Conservation (phyloP, 1,140 invertebrate species). For the Leptoteleia sp. region DNA sequence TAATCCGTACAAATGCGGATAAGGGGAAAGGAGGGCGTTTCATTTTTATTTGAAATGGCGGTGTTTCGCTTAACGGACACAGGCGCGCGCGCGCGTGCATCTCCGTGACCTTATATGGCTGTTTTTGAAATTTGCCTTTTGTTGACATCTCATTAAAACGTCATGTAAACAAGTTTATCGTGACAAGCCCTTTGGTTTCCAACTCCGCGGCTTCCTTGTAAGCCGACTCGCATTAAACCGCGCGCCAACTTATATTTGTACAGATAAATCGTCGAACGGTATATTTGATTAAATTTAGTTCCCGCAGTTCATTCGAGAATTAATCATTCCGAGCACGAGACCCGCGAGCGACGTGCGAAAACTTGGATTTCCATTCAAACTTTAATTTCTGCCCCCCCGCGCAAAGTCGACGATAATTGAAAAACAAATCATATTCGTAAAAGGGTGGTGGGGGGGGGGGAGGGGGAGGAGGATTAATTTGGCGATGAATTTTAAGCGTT, state of each 20-base stretch:
- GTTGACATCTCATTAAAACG: slow-evolving; percentile 56
- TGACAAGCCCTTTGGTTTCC: slow-evolving; percentile 33
- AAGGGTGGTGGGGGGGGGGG: too few relatives aligned
- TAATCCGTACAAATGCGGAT: slow-evolving; percentile 36
- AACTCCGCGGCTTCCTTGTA: slow-evolving; percentile 9
- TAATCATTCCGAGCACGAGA: slow-evolving; percentile 30
- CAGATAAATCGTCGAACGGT: slow-evolving; percentile 25
- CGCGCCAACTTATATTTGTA: slow-evolving; percentile 16
- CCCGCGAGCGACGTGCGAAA: slow-evolving; percentile 3
- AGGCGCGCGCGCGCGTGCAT: neutral
- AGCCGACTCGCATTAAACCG: slow-evolving; percentile 34
- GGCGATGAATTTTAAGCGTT: slow-evolving; percentile 13
- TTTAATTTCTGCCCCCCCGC: slow-evolving; percentile 15
- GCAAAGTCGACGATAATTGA: slow-evolving; percentile 16
- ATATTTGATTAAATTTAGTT: slow-evolving; percentile 38
- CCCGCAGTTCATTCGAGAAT: slow-evolving; percentile 25
- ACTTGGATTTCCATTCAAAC: slow-evolving; percentile 17
- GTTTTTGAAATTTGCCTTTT: slow-evolving; percentile 34
- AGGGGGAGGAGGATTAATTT: slow-evolving; percentile 9
- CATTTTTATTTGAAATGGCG: slow-evolving; percentile 22
- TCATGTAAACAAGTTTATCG: slow-evolving; percentile 65
- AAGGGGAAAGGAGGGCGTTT: slow-evolving; percentile 24
- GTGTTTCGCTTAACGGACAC: slow-evolving; percentile 2
- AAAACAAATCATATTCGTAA: slow-evolving; percentile 27
- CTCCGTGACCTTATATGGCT: slow-evolving; percentile 17